These are phyloP conservation scores for Oenanthe oenanthe DNA, from an alignment of 2,113 vertebrate genomes.

Conservation along the genomic window DNA sequence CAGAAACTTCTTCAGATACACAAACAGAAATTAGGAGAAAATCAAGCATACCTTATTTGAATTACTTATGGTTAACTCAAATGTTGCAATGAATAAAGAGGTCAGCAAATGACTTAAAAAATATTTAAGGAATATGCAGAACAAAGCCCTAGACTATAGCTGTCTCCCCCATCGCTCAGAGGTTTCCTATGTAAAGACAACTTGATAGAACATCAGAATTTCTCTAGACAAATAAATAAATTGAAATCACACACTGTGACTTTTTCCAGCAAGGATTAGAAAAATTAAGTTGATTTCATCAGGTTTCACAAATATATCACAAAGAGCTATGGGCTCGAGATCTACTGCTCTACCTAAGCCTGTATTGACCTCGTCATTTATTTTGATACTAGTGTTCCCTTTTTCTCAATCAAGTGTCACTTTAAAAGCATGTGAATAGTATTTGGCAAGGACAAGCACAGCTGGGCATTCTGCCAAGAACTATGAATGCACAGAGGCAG, in stretches of 20 bases:
- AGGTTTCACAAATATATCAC: not conserved
- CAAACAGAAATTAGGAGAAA: not conserved
- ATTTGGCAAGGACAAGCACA: slow-evolving; percentile 18
- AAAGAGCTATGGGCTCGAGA: not conserved
- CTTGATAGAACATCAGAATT: not conserved
- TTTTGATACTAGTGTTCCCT: slow-evolving; percentile 1
- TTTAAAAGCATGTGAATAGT: not conserved
- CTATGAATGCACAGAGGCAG: not conserved
- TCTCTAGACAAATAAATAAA: not conserved
- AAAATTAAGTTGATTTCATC: slow-evolving; percentile 2
- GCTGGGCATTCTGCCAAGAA: not conserved
- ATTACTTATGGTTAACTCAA: not conserved
- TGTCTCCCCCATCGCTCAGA: not conserved
- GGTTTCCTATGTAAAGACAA: not conserved
- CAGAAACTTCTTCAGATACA: not conserved
- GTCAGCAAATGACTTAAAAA: not conserved
- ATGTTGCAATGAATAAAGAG: not conserved
- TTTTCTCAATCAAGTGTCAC: not conserved
- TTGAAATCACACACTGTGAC: not conserved
- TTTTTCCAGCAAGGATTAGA: not conserved
- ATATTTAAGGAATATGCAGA: not conserved
- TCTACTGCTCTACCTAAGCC: not conserved
- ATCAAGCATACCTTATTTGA: not conserved
- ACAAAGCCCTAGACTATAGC: not conserved
- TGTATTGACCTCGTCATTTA: not conserved